phyloP scores from a whole-genome alignment of 2,888 invertebrate genomes.

The Mantis religiosa region DNA sequence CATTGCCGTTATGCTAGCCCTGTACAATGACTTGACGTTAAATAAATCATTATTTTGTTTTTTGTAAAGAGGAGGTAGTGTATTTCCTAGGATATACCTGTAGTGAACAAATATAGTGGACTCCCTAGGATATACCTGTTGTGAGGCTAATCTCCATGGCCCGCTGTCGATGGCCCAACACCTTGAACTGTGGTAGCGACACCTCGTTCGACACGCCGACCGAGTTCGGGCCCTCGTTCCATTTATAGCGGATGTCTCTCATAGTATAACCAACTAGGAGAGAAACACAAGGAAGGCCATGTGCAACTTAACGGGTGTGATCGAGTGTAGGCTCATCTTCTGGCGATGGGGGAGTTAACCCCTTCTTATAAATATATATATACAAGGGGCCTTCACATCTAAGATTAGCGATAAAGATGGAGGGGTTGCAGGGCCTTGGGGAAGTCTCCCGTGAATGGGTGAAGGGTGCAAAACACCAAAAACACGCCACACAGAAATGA shows the following conservation, averaged over 20 bases:
- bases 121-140: constrained; percentile 67
- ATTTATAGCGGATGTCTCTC: constrained; percentile 95
- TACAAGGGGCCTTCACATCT: not conserved
- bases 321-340: not conserved
- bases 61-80: not conserved
- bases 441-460: not conserved
- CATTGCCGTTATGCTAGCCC: not conserved
- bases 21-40: not conserved
- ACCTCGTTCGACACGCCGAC: constrained; percentile 94
- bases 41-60: not conserved
- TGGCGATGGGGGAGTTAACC: not conserved
- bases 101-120: constrained; percentile 29
- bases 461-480: not conserved
- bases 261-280: constrained; percentile 92
- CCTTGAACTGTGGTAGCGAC: constrained; percentile 96
- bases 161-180: constrained; percentile 92
- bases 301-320: constrained; percentile 14
- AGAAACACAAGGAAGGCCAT: constrained; percentile 21
- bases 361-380: not conserved
- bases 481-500: not conserved
- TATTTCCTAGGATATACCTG: not conserved
- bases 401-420: not conserved
- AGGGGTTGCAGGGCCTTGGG: not conserved
- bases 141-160: constrained; percentile 95
- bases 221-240: constrained; percentile 93